Evolutionary conservation across 2,888 invertebrate species (phyloP).

Genomic region (Branchellion lobata): DNA sequence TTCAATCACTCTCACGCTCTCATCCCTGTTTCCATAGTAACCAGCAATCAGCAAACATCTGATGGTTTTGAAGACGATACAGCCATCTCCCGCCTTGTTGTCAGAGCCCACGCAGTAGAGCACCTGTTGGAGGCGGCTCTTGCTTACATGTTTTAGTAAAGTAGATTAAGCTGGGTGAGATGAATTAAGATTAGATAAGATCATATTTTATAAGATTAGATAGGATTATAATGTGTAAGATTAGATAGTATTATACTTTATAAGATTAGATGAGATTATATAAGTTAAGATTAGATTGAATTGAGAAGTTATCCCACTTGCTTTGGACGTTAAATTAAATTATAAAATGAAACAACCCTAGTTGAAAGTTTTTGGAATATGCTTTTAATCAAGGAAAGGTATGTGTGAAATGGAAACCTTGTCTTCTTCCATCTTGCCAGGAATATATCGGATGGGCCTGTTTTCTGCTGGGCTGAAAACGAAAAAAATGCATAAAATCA

Average conservation of each 20-base stretch:
- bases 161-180: neutral
- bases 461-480: neutral
- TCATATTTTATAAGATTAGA: too few relatives aligned
- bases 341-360: too few relatives aligned
- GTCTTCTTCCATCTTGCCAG: neutral
- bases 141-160: neutral
- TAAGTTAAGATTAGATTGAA: too few relatives aligned
- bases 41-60: conserved; percentile 22
- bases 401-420: neutral
- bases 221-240: too few relatives aligned
- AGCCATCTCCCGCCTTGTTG: conserved; percentile 13
- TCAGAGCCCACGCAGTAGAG: conserved; percentile 17
- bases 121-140: neutral
- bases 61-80: conserved; percentile 26
- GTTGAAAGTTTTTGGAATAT: too few relatives aligned
- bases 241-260: too few relatives aligned
- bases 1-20: conserved; percentile 13
- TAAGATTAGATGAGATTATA: too few relatives aligned
- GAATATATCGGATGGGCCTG: neutral
- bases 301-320: too few relatives aligned
- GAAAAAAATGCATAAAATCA: neutral
- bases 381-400: too few relatives aligned
- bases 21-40: neutral
- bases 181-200: too few relatives aligned
- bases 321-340: too few relatives aligned